Evolutionary conservation across 1,140 invertebrate genomes (phyloP).

Genomic region (Musca vetustissima): DNA sequence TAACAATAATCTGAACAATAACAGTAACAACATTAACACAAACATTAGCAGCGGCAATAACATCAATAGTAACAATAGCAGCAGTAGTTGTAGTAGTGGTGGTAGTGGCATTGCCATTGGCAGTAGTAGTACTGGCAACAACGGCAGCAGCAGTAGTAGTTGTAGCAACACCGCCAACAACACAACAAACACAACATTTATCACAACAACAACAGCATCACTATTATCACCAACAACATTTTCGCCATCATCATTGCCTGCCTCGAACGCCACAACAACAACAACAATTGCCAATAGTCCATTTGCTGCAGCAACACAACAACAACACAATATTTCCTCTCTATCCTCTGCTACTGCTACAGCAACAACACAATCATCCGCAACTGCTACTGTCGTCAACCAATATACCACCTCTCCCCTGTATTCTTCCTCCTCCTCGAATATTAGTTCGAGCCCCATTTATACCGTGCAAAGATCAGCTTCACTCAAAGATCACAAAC

Average conservation of each 20-base stretch:
- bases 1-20: conserved; percentile 32
- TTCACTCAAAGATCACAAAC: conserved; percentile 56
- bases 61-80: conserved; percentile 36
- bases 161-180: conserved; percentile 25
- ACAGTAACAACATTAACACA: conserved; percentile 32
- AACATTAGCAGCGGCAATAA: conserved; percentile 40
- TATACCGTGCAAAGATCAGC: conserved; percentile 57
- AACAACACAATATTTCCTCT: too few species aligned
- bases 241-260: conserved; percentile 18
- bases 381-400: neutral
- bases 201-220: conserved; percentile 40
- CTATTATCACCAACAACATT: conserved; percentile 39
- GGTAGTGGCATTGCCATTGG: conserved; percentile 32
- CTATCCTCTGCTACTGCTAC: neutral
- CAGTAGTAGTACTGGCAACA: conserved; percentile 36
- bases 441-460: conserved; percentile 49
- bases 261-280: too few species aligned
- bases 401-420: conserved; percentile 43
- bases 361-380: neutral
- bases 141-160: conserved; percentile 28
- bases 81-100: conserved; percentile 32
- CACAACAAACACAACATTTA: conserved; percentile 25
- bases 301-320: neutral
- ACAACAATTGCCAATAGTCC: conserved; percentile 46
- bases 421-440: neutral